These are phyloP conservation scores for Zhuqinia jingwanae DNA, from an alignment of 2,888 invertebrate genomes.

Conservation along the genomic window DNA sequence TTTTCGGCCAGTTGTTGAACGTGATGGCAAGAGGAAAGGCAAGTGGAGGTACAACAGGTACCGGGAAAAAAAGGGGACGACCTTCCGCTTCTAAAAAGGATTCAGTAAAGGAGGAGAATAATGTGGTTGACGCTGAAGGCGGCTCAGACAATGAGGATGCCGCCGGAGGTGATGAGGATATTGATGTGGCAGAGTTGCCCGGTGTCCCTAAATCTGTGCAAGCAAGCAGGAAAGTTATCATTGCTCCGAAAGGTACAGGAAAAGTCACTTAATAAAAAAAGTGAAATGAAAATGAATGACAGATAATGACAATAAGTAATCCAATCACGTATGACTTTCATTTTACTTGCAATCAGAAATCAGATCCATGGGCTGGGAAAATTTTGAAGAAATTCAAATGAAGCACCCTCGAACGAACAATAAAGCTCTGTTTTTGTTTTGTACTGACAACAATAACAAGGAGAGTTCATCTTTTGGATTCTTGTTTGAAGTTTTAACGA, in stretches of 20 bases:
- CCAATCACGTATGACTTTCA: too few species aligned
- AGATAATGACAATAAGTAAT: too few species aligned
- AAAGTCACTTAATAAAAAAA: neutral
- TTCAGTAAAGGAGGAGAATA: constrained; percentile 28
- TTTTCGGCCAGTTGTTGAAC: neutral
- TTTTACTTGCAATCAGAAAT: neutral
- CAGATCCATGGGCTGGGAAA: constrained; percentile 66
- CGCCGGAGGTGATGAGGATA: constrained; percentile 15
- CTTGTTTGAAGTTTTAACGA: constrained; percentile 75
- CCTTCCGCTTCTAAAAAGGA: constrained; percentile 15
- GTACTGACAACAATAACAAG: neutral
- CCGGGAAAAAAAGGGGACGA: constrained; percentile 42
- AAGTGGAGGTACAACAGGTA: constrained; percentile 14
- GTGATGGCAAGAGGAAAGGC: constrained; percentile 53
- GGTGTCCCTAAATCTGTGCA: constrained; percentile 40
- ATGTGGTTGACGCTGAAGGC: constrained; percentile 45
- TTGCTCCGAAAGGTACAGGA: constrained; percentile 66
- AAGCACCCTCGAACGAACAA: constrained; percentile 73
- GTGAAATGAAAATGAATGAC: too few species aligned
- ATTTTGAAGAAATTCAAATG: constrained; percentile 69
- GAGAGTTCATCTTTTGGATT: neutral
- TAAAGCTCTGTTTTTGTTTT: constrained; percentile 71
- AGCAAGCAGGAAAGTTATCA: constrained; percentile 58
- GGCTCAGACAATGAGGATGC: constrained; percentile 25
- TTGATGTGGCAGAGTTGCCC: constrained; percentile 33